Conservation (phyloP, 1,140 invertebrate genomes). For the Hyles vespertilio region DNA sequence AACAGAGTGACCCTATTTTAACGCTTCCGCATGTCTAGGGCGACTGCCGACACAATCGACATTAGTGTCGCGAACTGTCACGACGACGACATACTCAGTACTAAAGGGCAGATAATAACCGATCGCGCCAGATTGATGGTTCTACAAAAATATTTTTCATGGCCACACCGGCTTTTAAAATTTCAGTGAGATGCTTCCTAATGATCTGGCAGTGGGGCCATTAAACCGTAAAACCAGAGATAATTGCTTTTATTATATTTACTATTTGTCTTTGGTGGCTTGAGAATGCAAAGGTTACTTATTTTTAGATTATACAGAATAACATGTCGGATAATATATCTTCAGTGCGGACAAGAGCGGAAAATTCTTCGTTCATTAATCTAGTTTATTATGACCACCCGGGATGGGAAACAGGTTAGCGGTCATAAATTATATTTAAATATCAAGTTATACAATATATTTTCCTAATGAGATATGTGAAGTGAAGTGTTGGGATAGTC, state of each 20-base stretch:
- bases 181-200: slow-evolving; percentile 5
- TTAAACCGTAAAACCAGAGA: slow-evolving; percentile 4
- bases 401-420: too few relatives aligned
- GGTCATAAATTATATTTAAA: too few relatives aligned
- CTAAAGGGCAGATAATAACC: slow-evolving; percentile 2
- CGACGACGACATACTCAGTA: not conserved
- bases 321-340: too few relatives aligned
- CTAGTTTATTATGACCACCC: too few relatives aligned
- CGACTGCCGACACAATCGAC: not conserved
- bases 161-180: slow-evolving; percentile 6
- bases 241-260: slow-evolving; percentile 7
- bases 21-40: slow-evolving; percentile 21
- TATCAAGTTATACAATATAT: too few relatives aligned
- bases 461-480: too few relatives aligned
- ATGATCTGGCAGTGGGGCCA: not conserved
- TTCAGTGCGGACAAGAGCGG: too few relatives aligned
- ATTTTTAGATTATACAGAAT: too few relatives aligned
- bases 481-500: too few relatives aligned
- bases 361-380: too few relatives aligned
- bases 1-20: slow-evolving; percentile 26
- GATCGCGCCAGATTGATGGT: slow-evolving; percentile 6
- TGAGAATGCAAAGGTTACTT: too few relatives aligned
- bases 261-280: not conserved
- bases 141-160: slow-evolving; percentile 13
- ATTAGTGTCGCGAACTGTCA: too few relatives aligned